These are phyloP conservation scores for Emydura subglobosa DNA, from an alignment of 2,113 vertebrate genomes.

Conservation along the genomic window DNA sequence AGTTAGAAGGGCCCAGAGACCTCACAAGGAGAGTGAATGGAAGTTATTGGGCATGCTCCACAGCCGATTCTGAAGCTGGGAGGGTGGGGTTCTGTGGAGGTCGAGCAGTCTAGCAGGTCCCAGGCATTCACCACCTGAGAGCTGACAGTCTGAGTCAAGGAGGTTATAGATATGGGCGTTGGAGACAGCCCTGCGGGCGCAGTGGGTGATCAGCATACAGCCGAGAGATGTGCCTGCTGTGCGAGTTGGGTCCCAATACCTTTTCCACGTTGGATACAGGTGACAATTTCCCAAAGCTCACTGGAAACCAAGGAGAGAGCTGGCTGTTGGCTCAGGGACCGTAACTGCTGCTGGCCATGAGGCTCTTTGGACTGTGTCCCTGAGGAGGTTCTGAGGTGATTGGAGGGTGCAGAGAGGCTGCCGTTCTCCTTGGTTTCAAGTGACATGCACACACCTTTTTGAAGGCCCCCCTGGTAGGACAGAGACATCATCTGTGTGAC, in stretches of 20 bases:
- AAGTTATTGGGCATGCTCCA: too few species aligned
- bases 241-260: background rate
- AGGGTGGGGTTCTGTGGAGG: too few species aligned
- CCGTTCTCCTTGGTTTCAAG: background rate
- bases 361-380: background rate
- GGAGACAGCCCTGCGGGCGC: too few species aligned
- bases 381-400: background rate
- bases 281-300: accelerated
- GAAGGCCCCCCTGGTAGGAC: too few species aligned
- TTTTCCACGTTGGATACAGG: too few species aligned
- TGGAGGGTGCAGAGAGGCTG: background rate
- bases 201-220: background rate
- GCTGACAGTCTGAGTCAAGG: too few species aligned
- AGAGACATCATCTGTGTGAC: background rate
- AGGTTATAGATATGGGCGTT: too few species aligned
- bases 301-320: background rate
- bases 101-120: too few species aligned
- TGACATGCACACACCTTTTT: background rate
- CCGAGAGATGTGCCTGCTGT: background rate
- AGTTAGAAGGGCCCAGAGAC: too few species aligned
- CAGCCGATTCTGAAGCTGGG: too few species aligned
- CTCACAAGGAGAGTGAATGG: too few species aligned
- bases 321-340: background rate
- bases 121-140: too few species aligned
- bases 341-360: background rate